phyloP scores from a whole-genome alignment of 2,113 vertebrate genomes.

The Psilopsiagon aymara region DNA sequence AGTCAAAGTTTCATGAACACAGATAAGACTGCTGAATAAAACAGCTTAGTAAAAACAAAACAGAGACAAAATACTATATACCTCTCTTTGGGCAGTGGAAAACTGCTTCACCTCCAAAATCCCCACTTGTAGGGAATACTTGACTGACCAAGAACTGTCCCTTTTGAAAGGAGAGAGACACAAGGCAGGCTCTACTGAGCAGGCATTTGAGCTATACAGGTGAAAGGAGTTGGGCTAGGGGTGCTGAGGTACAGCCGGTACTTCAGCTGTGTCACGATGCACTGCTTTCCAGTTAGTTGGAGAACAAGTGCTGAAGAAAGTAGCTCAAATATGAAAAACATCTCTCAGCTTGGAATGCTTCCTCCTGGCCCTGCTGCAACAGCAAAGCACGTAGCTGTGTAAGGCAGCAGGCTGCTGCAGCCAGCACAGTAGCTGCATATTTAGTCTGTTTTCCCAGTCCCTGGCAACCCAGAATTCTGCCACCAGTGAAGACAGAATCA shows the following conservation, averaged over 20 bases:
- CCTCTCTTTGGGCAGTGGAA: neutral
- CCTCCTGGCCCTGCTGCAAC: neutral
- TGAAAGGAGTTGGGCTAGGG: neutral
- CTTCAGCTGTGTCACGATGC: neutral
- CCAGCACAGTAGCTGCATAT: neutral
- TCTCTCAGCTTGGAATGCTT: neutral
- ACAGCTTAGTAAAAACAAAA: conserved; percentile 8
- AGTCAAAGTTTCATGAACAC: conserved; percentile 22
- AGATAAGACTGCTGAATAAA: neutral
- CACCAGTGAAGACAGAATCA: neutral
- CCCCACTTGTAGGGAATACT: neutral
- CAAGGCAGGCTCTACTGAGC: neutral
- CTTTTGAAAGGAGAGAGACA: neutral
- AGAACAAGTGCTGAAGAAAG: neutral
- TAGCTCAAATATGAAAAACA: neutral
- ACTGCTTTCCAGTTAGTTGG: neutral
- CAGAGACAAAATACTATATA: neutral
- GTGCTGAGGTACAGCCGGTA: neutral
- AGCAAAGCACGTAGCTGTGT: neutral
- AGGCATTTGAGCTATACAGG: neutral
- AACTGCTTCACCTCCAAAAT: neutral
- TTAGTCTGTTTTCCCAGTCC: neutral
- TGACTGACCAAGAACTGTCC: neutral
- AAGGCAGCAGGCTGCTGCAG: neutral
- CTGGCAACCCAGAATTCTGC: neutral